Base-by-base conservation (phyloP, 2,797 vertebrate species). In the Macrochelys suwanniensis region DNA sequence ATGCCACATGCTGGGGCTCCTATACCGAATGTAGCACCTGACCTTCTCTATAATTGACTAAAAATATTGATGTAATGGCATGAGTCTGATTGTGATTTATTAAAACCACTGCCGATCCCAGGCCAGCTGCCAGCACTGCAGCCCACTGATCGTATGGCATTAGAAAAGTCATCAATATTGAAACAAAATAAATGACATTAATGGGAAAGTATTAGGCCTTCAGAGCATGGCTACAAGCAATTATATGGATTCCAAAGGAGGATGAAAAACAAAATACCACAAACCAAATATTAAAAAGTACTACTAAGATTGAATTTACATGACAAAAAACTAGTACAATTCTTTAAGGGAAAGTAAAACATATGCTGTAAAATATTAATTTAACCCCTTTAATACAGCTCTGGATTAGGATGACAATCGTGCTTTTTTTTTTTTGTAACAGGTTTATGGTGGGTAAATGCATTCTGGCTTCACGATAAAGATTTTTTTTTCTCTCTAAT, bases 1-100 rank as follows among this genome's bases (percentile, higher is more conserved):
- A 98, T 98, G 98, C 99, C 98, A 98, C 98, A 99, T 98, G 98
- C 98, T 98, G 98, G 85, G 98, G 98, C 98, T 99, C 98, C 98
- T 97, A 98, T 98, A 98, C 98, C 96, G 98, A 98, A 98, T 97
- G 98, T 98, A 98, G 99, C 99, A 99, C 99, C 99, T 99, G 99
- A 99, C 99, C 99, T 99, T 99, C 99, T 98, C 98, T 98, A 99
- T 99, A 99, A 99, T 99, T 99, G 99, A 99, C 99, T 99, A 99
- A 99, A 99, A 99, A 99, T 99, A 99, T 99, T 99, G 99, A 99
- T 99, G 99, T 99, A 99, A 99, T 99, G 99, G 99, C 99, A 99
- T 98, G 98, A 98, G 99, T 99, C 99, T 99, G 99, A 99, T 99
- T 99, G 99, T 99, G 99, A 99, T 99, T 99, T 99, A 99, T 99